These are phyloP conservation scores for Pissodes strobi DNA, from an alignment of 1,140 invertebrate genomes.

Conservation along the genomic window DNA sequence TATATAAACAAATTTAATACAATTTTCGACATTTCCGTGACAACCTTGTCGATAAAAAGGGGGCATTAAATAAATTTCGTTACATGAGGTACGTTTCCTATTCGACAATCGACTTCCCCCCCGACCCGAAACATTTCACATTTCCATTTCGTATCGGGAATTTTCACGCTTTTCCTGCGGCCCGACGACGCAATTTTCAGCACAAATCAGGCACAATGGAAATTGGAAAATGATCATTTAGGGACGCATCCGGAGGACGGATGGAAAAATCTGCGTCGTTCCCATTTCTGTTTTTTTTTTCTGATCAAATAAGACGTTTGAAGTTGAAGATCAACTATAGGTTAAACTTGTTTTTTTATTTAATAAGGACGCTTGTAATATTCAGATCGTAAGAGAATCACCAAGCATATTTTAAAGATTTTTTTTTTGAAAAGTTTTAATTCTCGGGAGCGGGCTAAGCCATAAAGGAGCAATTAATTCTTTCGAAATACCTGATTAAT, in stretches of 20 bases:
- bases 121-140: slow-evolving; percentile 3
- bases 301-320: no score
- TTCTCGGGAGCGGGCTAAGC: not conserved
- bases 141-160: slow-evolving; percentile 3
- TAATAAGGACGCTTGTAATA: not conserved
- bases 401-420: not conserved
- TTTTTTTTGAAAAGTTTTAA: not conserved
- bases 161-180: slow-evolving; percentile 12
- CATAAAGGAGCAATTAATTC: slow-evolving; percentile 16
- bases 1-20: no score
- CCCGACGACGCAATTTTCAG: not conserved
- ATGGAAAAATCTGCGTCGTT: not conserved
- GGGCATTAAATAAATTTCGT: no score
- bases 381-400: not conserved
- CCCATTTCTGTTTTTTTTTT: no score
- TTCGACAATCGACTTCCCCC: slow-evolving; percentile 9
- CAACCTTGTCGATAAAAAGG: no score
- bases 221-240: slow-evolving; percentile 10
- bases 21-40: no score
- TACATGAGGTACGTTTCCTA: not conserved
- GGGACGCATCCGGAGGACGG: not conserved
- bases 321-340: no score
- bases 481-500: slow-evolving; percentile 26
- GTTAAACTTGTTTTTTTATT: no score
- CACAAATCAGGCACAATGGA: slow-evolving; percentile 10